Percentiles rank a stretch among this genome's conserved stretches.
Conservation (phyloP, 2,113 vertebrate genomes). For the Parus major region DNA sequence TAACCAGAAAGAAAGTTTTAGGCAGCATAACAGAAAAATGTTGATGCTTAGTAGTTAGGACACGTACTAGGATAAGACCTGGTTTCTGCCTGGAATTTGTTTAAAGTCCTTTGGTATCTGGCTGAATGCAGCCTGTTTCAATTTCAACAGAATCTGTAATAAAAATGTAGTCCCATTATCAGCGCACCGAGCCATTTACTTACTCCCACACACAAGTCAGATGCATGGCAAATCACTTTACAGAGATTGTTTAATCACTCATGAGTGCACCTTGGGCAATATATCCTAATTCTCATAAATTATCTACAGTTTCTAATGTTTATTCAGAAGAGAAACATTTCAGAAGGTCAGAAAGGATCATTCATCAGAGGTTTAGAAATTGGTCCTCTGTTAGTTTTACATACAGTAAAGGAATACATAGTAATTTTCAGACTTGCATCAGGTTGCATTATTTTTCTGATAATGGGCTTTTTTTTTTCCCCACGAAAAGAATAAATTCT, state of each 20-base stretch:
- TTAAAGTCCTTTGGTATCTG: background rate
- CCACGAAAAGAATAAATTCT: background rate
- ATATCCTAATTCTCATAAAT: slow-evolving; percentile 15
- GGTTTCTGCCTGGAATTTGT: background rate
- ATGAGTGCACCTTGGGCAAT: background rate
- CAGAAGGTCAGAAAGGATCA: background rate
- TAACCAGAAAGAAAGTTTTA: background rate
- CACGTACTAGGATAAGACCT: background rate
- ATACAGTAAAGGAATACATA: background rate
- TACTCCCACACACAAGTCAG: slow-evolving; percentile 9
- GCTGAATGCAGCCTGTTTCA: background rate
- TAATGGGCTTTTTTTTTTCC: rapidly evolving
- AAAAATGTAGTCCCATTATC: slow-evolving; percentile 4
- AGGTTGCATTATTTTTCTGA: background rate
- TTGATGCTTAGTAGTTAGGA: background rate
- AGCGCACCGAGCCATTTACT: background rate
- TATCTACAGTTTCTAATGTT: slow-evolving; percentile 25
- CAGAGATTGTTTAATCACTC: slow-evolving; percentile 30
- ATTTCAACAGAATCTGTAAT: background rate
- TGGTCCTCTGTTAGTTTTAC: background rate
- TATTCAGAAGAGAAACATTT: slow-evolving; percentile 10
- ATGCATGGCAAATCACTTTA: background rate
- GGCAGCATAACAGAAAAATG: background rate
- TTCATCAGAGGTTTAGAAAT: background rate
- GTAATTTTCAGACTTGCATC: background rate